Conservation (phyloP, 2,113 vertebrate genomes). For the Mustela lutreola region DNA sequence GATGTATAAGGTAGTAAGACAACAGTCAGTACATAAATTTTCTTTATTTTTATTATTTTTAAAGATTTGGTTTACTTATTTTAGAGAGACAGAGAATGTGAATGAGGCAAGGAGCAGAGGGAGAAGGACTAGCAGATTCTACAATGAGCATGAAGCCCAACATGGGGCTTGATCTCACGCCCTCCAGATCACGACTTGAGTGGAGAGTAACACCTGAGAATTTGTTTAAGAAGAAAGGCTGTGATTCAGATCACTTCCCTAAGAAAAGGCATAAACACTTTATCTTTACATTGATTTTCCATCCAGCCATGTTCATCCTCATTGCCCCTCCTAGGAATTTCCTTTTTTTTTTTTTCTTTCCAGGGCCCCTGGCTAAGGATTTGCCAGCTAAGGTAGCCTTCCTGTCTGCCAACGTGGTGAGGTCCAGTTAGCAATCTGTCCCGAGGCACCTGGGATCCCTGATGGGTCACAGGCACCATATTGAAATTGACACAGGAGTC, state of each 20-base stretch:
- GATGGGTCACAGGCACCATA: too few species aligned
- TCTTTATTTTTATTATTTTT: neutral
- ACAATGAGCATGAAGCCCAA: fast-evolving
- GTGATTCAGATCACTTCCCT: neutral
- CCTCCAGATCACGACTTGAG: neutral
- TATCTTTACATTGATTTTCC: neutral
- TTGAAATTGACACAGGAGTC: neutral
- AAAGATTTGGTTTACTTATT: neutral
- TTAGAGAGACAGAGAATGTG: neutral
- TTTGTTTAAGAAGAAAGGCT: neutral
- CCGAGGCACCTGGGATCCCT: too few species aligned
- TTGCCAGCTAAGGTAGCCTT: neutral
- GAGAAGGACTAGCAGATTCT: neutral
- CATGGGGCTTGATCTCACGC: neutral
- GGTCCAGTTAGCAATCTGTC: neutral
- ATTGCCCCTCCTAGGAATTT: neutral
- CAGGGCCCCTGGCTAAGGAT: neutral
- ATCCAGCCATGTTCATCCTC: too few species aligned
- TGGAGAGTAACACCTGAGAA: neutral
- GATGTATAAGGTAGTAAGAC: neutral
- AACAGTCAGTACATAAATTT: neutral
- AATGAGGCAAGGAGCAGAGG: neutral
- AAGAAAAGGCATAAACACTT: neutral
- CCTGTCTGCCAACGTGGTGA: neutral
- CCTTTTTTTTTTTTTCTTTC: neutral